Evolutionary conservation across 2,797 vertebrate species (phyloP).

Genomic region (Poecilia wingei): DNA sequence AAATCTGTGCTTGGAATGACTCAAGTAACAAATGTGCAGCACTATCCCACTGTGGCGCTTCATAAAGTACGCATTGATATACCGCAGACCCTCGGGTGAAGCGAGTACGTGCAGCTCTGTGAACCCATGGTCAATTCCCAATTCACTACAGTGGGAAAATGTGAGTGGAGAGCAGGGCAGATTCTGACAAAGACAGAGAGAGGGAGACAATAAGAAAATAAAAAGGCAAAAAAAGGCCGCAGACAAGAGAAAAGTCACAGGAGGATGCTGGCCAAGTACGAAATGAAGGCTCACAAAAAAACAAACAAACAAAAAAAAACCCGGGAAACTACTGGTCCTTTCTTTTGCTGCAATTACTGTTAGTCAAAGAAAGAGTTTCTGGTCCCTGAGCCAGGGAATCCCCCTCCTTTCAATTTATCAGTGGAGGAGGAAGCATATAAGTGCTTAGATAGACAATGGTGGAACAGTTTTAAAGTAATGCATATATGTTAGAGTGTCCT

Average conservation of each 20-base stretch:
- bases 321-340: conserved; percentile 60
- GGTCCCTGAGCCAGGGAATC: conserved; percentile 21
- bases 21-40: conserved; percentile 32
- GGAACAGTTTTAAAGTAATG: background rate
- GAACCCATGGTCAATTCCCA: conserved; percentile 51
- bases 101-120: conserved; percentile 47
- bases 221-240: conserved; percentile 18
- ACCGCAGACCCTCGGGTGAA: conserved; percentile 33
- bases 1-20: conserved; percentile 27
- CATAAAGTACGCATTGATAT: conserved; percentile 43
- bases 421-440: background rate
- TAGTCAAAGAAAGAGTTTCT: conserved; percentile 49
- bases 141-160: conserved; percentile 27
- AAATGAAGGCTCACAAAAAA: conserved; percentile 39
- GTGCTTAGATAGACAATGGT: no score
- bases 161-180: conserved; percentile 4
- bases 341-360: conserved; percentile 50
- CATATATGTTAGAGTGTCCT: background rate
- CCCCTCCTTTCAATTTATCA: background rate
- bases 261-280: conserved; percentile 29
- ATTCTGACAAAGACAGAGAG: conserved; percentile 29
- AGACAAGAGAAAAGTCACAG: conserved; percentile 18
- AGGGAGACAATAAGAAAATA: conserved; percentile 17
- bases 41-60: conserved; percentile 35
- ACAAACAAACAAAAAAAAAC: background rate